Evolutionary conservation across 2,797 vertebrate genomes (phyloP).

Genomic region (Hybognathus amarus): DNA sequence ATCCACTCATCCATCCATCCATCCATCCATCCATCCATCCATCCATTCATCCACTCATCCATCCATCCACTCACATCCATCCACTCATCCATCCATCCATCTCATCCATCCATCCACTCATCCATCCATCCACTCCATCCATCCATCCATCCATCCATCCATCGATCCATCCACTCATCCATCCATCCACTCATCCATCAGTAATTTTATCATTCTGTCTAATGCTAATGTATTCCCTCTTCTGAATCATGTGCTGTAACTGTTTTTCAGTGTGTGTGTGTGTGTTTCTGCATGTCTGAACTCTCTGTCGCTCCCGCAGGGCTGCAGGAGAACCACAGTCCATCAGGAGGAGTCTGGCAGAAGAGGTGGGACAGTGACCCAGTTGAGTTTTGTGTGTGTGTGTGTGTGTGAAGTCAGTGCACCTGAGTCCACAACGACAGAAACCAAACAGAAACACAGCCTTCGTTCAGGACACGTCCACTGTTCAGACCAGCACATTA

Average conservation of each 20-base stretch:
- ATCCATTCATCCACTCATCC: too few species aligned
- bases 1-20: too few species aligned
- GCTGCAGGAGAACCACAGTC: constrained; percentile 4
- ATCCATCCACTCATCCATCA: too few species aligned
- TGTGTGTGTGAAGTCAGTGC: background rate
- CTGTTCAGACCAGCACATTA: background rate
- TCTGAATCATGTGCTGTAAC: constrained; percentile 11
- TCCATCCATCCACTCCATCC: too few species aligned
- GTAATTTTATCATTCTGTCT: background rate
- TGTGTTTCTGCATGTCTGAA: background rate
- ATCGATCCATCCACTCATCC: too few species aligned
- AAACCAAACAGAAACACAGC: constrained; percentile 3
- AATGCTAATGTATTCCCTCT: background rate
- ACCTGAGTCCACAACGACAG: constrained; percentile 27
- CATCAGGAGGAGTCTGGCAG: constrained; percentile 15
- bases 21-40: too few species aligned
- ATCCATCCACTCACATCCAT: too few species aligned
- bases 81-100: too few species aligned
- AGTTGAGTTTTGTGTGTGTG: background rate
- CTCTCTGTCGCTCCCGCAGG: constrained; percentile 3
- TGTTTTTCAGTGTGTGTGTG: background rate
- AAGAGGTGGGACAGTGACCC: background rate
- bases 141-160: too few species aligned
- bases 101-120: too few species aligned
- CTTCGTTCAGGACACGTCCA: background rate